Conservation (phyloP, 2,888 invertebrate genomes). For the Catocala sponsa region DNA sequence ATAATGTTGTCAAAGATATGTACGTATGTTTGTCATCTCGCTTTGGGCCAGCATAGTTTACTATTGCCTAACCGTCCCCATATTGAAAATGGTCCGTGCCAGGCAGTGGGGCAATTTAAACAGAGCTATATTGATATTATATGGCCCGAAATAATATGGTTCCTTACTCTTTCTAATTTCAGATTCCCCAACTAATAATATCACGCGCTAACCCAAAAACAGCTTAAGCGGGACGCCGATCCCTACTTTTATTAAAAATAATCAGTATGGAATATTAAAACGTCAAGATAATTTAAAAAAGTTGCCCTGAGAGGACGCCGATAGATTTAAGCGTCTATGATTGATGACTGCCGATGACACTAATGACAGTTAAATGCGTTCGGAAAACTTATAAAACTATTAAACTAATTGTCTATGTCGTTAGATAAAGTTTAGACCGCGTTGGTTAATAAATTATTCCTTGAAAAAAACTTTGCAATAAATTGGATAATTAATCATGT, state of each 20-base stretch:
- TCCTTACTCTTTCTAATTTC: no score
- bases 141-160: no score
- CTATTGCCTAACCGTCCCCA: no score
- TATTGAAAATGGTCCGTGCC: no score
- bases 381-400: conserved; percentile 31
- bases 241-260: conserved; percentile 30
- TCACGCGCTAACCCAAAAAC: conserved; percentile 1
- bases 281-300: conserved; percentile 47
- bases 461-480: conserved; percentile 1
- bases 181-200: background rate
- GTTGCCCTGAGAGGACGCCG: conserved; percentile 41
- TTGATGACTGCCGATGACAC: conserved; percentile 50
- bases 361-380: conserved; percentile 53
- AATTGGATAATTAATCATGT: background rate
- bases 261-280: conserved; percentile 36
- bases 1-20: no score
- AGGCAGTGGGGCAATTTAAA: no score
- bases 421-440: conserved; percentile 34
- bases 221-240: background rate
- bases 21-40: no score
- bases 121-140: no score
- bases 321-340: conserved; percentile 49
- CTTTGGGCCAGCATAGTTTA: no score
- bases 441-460: no score
- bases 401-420: conserved; percentile 41